phyloP scores from a whole-genome alignment of 1,140 invertebrate genomes.

The Pteromalus puparum region DNA sequence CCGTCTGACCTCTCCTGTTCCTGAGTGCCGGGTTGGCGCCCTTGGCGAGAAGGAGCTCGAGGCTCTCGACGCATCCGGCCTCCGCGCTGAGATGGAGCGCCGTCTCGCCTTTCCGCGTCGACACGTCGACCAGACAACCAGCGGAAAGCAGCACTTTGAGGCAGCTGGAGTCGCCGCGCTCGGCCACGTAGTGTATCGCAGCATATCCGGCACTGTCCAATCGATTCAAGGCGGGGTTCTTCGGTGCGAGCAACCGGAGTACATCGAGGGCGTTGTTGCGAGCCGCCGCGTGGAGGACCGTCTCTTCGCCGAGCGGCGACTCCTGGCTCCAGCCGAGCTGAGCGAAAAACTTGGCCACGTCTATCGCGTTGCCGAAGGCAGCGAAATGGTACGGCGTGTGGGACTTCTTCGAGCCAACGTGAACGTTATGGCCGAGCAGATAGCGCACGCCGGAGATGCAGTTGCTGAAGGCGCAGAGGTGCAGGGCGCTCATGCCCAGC shows the following conservation, averaged over 20 bases:
- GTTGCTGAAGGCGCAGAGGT: slow-evolving; percentile 86
- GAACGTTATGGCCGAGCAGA: slow-evolving; percentile 81
- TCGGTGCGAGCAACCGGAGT: slow-evolving; percentile 82
- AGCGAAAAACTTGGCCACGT: slow-evolving; percentile 83
- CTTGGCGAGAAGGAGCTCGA: slow-evolving; percentile 82
- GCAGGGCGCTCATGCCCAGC: slow-evolving; percentile 81
- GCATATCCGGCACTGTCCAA: slow-evolving; percentile 83
- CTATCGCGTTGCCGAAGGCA: slow-evolving; percentile 85
- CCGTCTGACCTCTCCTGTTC: slow-evolving; percentile 86
- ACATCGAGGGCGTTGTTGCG: slow-evolving; percentile 85
- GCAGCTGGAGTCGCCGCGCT: slow-evolving; percentile 83
- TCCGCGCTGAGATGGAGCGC: slow-evolving; percentile 88
- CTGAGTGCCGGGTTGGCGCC: slow-evolving; percentile 83
- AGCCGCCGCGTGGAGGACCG: slow-evolving; percentile 86
- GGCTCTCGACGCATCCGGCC: slow-evolving; percentile 84
- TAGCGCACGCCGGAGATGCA: slow-evolving; percentile 82
- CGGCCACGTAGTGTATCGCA: slow-evolving; percentile 85
- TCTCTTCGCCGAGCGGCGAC: slow-evolving; percentile 79
- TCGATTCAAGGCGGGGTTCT: slow-evolving; percentile 82
- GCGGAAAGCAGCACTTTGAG: slow-evolving; percentile 82
- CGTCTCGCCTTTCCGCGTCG: slow-evolving; percentile 80
- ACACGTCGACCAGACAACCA: slow-evolving; percentile 77
- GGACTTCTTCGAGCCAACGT: slow-evolving; percentile 79
- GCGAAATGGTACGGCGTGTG: slow-evolving; percentile 88
- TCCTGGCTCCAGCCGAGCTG: slow-evolving; percentile 80